A percentile compares a stretch with the other conserved stretches of the same genome.
Evolutionary conservation across 2,797 vertebrate genomes (phyloP).

Genomic region (Rhadinocentrus ornatus): DNA sequence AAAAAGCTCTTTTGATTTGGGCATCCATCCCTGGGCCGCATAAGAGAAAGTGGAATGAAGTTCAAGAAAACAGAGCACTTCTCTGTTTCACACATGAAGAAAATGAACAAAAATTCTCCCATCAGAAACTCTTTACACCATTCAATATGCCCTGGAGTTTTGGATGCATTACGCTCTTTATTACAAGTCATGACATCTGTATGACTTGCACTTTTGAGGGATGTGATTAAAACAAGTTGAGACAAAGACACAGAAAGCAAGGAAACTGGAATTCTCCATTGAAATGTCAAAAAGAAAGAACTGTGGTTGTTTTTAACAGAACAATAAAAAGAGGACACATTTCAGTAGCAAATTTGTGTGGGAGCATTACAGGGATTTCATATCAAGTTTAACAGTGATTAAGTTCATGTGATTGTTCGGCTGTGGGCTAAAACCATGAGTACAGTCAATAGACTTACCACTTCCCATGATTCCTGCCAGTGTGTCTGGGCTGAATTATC

Average conservation of each 20-base stretch:
- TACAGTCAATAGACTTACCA: constrained; percentile 60
- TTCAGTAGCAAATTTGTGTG: not conserved
- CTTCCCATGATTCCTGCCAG: constrained; percentile 72
- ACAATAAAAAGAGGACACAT: constrained; percentile 22
- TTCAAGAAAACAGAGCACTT: constrained; percentile 43
- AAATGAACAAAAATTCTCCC: constrained; percentile 32
- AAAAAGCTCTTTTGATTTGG: constrained; percentile 79
- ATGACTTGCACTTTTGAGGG: constrained; percentile 19
- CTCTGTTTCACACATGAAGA: constrained; percentile 50
- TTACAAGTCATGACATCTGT: constrained; percentile 10
- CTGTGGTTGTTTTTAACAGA: constrained; percentile 2
- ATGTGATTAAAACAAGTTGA: constrained; percentile 11
- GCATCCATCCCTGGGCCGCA: constrained; percentile 47
- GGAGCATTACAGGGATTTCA: not conserved
- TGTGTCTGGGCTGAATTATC: constrained; percentile 53
- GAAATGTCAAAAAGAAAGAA: constrained; percentile 6
- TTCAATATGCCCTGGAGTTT: constrained; percentile 24
- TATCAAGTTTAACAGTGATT: not conserved
- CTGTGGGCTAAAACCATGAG: not conserved
- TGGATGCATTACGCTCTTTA: constrained; percentile 16
- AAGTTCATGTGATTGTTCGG: not conserved
- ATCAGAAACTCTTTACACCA: constrained; percentile 8
- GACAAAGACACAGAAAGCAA: not conserved
- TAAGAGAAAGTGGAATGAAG: constrained; percentile 52
- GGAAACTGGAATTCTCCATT: constrained; percentile 16